Evolutionary conservation across 2,888 invertebrate species (phyloP).

Genomic region (Erebia epiphron): DNA sequence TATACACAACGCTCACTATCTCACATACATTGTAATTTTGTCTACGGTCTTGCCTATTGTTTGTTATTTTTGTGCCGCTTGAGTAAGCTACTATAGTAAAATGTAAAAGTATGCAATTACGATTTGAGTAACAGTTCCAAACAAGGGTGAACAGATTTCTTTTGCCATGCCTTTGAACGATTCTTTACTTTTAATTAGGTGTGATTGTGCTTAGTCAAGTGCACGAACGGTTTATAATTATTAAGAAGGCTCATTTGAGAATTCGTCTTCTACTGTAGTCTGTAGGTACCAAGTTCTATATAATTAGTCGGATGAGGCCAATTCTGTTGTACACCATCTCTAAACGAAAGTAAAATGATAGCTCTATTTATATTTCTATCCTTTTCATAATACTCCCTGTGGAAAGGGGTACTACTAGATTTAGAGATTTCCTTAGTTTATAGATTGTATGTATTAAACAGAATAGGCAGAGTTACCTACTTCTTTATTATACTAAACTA

Average conservation of each 20-base stretch:
- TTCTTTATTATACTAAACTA: too few relatives aligned
- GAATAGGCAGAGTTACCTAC: too few relatives aligned
- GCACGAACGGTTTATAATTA: too few relatives aligned
- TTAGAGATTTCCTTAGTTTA: too few relatives aligned
- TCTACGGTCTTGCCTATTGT: constrained; percentile 28
- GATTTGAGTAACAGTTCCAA: constrained; percentile 6
- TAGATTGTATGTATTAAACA: too few relatives aligned
- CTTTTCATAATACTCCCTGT: too few relatives aligned
- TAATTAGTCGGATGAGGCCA: too few relatives aligned
- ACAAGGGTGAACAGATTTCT: constrained; percentile 6
- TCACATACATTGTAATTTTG: constrained; percentile 32
- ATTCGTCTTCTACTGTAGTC: background rate
- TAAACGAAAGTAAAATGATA: too few relatives aligned
- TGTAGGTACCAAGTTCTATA: background rate
- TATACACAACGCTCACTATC: constrained; percentile 11
- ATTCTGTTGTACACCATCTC: too few relatives aligned
- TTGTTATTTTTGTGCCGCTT: constrained; percentile 28
- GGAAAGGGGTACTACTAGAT: too few relatives aligned
- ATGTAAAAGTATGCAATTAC: constrained; percentile 22
- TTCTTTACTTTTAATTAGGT: background rate
- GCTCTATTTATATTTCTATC: too few relatives aligned
- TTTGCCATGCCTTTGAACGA: background rate
- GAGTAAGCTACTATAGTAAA: constrained; percentile 32
- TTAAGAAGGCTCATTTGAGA: background rate
- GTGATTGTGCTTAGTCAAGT: background rate